phyloP scores from a whole-genome alignment of 2,888 invertebrate species.

The Cancer borealis region DNA sequence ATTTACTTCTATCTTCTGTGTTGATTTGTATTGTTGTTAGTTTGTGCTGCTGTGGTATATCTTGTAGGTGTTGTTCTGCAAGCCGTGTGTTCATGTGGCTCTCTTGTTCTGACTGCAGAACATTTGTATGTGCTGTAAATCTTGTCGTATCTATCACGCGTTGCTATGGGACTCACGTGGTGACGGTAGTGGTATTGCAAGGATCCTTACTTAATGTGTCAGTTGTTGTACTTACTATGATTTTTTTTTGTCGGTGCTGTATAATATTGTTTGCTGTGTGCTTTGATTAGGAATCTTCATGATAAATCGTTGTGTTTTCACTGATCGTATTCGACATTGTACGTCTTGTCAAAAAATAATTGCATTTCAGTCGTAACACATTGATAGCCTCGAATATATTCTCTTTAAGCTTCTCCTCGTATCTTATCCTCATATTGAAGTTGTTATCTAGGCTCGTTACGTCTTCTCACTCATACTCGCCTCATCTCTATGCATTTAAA shows the following conservation, averaged over 20 bases:
- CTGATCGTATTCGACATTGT: neutral
- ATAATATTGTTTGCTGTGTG: neutral
- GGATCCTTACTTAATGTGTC: neutral
- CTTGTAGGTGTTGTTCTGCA: too few relatives aligned
- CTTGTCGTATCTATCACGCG: neutral
- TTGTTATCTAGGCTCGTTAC: neutral
- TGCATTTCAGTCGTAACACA: conserved; percentile 8
- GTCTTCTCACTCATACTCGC: neutral
- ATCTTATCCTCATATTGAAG: neutral
- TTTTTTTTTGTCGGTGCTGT: neutral
- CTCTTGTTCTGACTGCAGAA: neutral
- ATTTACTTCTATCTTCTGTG: too few relatives aligned
- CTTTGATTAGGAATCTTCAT: neutral
- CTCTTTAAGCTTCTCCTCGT: neutral
- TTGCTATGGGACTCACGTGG: neutral
- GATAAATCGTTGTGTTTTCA: neutral
- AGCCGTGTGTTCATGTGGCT: neutral
- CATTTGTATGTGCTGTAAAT: neutral
- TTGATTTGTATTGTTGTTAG: too few relatives aligned
- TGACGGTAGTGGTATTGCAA: neutral
- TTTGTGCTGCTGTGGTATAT: neutral
- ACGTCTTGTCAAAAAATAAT: conserved; percentile 8
- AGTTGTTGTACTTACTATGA: neutral
- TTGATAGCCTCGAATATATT: neutral
- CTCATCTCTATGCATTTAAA: neutral